These are phyloP conservation scores for Hyalella azteca DNA, from an alignment of 2,888 invertebrate species.

Conservation along the genomic window DNA sequence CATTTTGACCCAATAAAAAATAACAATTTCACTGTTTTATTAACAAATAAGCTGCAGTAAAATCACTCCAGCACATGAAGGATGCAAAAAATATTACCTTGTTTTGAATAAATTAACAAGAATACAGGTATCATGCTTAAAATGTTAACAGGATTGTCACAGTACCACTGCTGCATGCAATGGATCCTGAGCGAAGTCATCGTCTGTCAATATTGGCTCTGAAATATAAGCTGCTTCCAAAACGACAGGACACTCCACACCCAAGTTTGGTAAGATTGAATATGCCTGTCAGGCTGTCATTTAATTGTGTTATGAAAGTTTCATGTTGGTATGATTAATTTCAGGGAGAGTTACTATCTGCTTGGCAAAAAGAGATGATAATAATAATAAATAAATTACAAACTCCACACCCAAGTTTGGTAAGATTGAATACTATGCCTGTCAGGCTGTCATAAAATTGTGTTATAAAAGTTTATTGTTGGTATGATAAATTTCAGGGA, in stretches of 20 bases:
- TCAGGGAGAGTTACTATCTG: neutral
- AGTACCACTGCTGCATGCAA: neutral
- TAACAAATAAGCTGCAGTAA: neutral
- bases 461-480: neutral
- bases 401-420: neutral
- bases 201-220: neutral
- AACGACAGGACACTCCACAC: neutral
- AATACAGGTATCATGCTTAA: neutral
- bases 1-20: neutral
- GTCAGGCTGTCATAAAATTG: neutral
- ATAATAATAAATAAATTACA: neutral
- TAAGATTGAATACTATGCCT: no score
- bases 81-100: neutral
- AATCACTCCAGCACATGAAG: neutral
- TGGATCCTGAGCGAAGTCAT: constrained; percentile 18
- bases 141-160: constrained; percentile 42
- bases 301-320: neutral
- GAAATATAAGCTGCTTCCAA: constrained; percentile 16
- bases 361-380: neutral
- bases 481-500: neutral
- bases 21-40: neutral
- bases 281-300: neutral
- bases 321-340: neutral
- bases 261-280: neutral
- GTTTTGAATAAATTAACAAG: neutral